These are phyloP conservation scores for Kryphioiulus occultus DNA, from an alignment of 2,888 invertebrate species.

Conservation along the genomic window DNA sequence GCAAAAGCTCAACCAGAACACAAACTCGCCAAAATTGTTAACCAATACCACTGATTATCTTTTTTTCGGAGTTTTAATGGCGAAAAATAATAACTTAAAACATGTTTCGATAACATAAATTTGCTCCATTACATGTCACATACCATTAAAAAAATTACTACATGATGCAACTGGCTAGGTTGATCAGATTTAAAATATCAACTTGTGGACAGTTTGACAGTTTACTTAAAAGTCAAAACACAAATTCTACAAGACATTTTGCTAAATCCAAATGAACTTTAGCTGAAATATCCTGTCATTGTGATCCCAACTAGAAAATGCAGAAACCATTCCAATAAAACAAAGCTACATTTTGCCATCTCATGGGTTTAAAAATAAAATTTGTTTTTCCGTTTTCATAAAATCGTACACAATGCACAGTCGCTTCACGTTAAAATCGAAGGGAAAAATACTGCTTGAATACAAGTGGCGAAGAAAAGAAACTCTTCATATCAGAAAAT, in stretches of 20 bases:
- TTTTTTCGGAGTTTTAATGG: background rate
- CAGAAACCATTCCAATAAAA: background rate
- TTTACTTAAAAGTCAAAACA: background rate
- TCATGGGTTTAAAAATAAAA: background rate
- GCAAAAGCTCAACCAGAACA: background rate
- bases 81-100: background rate
- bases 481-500: background rate
- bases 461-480: background rate
- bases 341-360: background rate
- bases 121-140: background rate
- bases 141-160: background rate
- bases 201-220: background rate
- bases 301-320: background rate
- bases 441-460: background rate
- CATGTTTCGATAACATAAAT: background rate
- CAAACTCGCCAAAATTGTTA: background rate
- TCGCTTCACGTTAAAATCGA: background rate
- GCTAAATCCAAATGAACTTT: background rate
- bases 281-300: background rate
- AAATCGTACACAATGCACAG: background rate
- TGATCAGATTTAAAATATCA: background rate
- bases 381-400: background rate
- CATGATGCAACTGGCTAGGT: background rate
- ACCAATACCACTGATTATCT: background rate
- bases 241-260: background rate